These are phyloP conservation scores for Episyrphus balteatus DNA, from an alignment of 1,140 invertebrate genomes.

Conservation along the genomic window DNA sequence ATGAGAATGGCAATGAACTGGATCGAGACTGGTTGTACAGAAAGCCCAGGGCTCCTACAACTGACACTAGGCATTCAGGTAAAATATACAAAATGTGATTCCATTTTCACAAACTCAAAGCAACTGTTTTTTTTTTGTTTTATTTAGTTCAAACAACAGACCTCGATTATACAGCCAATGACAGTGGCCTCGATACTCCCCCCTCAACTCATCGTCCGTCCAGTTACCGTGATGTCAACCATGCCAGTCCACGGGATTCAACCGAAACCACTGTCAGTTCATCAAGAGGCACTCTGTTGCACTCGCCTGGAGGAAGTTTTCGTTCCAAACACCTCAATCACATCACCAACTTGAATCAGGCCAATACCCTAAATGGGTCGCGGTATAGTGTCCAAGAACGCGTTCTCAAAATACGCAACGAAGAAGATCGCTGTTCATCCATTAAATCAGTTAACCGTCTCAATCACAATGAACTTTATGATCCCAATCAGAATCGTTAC, in stretches of 20 bases:
- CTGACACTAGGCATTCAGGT: conserved; percentile 34
- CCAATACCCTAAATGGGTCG: conserved; percentile 27
- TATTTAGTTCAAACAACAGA: conserved; percentile 29
- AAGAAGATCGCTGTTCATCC: conserved; percentile 30
- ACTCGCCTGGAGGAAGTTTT: conserved; percentile 31
- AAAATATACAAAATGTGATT: conserved; percentile 3
- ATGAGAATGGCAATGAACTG: conserved; percentile 32
- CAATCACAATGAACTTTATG: conserved; percentile 23
- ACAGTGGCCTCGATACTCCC: conserved; percentile 33
- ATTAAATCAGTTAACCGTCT: conserved; percentile 30
- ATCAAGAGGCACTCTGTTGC: conserved; percentile 27
- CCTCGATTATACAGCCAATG: conserved; percentile 32
- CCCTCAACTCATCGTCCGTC: conserved; percentile 33
- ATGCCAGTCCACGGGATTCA: conserved; percentile 17
- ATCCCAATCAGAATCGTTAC: conserved; percentile 36
- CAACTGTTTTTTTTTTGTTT: background rate
- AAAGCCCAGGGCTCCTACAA: conserved; percentile 28
- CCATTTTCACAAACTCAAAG: background rate
- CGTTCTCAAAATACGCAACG: conserved; percentile 33
- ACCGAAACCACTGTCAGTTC: conserved; percentile 31
- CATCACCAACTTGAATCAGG: conserved; percentile 28
- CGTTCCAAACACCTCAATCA: conserved; percentile 25
- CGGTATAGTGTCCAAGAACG: conserved; percentile 32
- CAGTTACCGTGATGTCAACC: conserved; percentile 29
- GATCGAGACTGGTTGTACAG: conserved; percentile 34